These are phyloP conservation scores for Cephalotes varians DNA, from an alignment of 2,888 invertebrate species.

Conservation along the genomic window DNA sequence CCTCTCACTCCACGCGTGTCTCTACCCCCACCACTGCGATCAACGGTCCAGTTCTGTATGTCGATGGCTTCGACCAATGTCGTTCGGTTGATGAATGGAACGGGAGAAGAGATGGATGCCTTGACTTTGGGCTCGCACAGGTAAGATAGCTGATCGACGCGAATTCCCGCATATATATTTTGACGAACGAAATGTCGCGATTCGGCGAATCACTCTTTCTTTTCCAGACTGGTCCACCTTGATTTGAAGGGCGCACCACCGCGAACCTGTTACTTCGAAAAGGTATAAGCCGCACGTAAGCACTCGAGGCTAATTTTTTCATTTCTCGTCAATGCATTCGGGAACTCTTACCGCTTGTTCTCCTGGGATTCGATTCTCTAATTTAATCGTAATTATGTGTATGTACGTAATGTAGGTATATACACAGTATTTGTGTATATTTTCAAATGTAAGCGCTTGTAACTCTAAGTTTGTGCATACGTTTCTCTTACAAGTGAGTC, in stretches of 20 bases:
- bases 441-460: too few relatives aligned
- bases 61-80: slow-evolving; percentile 62
- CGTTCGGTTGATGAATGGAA: slow-evolving; percentile 43
- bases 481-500: too few relatives aligned
- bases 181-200: slow-evolving; percentile 27
- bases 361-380: too few relatives aligned
- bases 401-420: too few relatives aligned
- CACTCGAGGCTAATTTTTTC: not conserved
- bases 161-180: slow-evolving; percentile 48
- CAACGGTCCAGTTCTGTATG: too few relatives aligned
- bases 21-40: too few relatives aligned
- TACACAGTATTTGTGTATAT: too few relatives aligned
- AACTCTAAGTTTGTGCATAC: too few relatives aligned
- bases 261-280: slow-evolving; percentile 88
- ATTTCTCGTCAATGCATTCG: not conserved
- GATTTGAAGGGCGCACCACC: slow-evolving; percentile 93
- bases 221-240: slow-evolving; percentile 89
- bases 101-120: slow-evolving; percentile 85
- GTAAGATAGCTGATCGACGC: slow-evolving; percentile 79
- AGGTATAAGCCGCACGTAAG: slow-evolving; percentile 80
- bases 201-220: slow-evolving; percentile 53
- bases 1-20: too few relatives aligned
- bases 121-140: slow-evolving; percentile 86
- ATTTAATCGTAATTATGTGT: too few relatives aligned
- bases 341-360: not conserved